Percentiles rank a stretch among this genome's conserved stretches.
Evolutionary conservation across 2,888 invertebrate genomes (phyloP).

Genomic region (Pachydiplax longipennis): DNA sequence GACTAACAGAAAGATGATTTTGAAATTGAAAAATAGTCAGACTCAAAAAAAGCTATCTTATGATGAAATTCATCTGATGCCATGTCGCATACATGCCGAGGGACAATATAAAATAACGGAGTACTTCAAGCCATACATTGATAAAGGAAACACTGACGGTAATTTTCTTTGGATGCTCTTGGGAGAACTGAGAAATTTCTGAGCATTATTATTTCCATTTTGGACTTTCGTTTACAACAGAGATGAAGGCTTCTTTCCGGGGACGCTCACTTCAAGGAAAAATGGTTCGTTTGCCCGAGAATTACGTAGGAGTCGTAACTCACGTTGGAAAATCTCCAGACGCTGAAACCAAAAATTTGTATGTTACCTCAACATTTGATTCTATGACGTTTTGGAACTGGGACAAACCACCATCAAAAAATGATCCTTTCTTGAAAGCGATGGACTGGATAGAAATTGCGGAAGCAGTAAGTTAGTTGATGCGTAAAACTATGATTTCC

Average conservation of each 20-base stretch:
- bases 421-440: slow-evolving; percentile 51
- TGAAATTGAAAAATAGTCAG: slow-evolving; percentile 3
- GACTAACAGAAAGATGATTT: neutral
- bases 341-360: slow-evolving; percentile 32
- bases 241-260: slow-evolving; percentile 48
- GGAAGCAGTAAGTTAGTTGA: slow-evolving; percentile 49
- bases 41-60: neutral
- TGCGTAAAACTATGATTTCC: neutral
- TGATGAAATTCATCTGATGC: slow-evolving; percentile 29
- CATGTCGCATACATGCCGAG: slow-evolving; percentile 14
- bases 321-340: slow-evolving; percentile 25
- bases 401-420: slow-evolving; percentile 52
- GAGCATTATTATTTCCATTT: neutral
- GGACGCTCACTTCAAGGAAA: slow-evolving; percentile 50
- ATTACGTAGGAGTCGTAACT: slow-evolving; percentile 48
- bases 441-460: slow-evolving; percentile 52
- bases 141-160: neutral
- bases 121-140: slow-evolving; percentile 14
- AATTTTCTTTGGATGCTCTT: neutral
- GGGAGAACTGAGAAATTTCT: neutral
- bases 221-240: slow-evolving; percentile 14
- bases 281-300: slow-evolving; percentile 47
- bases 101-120: slow-evolving; percentile 24
- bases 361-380: slow-evolving; percentile 48
- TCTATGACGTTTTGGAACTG: slow-evolving; percentile 54